Percentiles rank a stretch among this genome's conserved stretches.
These are phyloP conservation scores for Pseudorectes ferrugineus DNA, from an alignment of 2,113 vertebrate species.

Conservation along the genomic window DNA sequence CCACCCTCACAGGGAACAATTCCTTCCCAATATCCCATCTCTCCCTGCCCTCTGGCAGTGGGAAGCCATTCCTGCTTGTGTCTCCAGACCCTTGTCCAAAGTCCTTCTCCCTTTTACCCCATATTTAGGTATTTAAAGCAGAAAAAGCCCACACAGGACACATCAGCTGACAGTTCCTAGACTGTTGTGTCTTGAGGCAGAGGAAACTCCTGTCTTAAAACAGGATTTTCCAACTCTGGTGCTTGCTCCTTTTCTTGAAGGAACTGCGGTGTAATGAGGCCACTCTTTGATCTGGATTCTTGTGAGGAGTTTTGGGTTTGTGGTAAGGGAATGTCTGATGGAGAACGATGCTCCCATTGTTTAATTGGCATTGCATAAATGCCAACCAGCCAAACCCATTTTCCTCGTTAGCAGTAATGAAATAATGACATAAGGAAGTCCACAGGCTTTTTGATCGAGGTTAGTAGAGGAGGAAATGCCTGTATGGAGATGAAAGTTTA, in stretches of 20 bases:
- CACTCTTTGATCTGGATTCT: not conserved
- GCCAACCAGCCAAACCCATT: not conserved
- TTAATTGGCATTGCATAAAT: not conserved
- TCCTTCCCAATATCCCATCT: not conserved
- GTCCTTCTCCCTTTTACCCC: not conserved
- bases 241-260: not conserved
- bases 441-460: not conserved
- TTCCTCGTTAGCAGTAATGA: not conserved
- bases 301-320: not conserved
- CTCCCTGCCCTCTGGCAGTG: not conserved
- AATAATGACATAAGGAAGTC: not conserved
- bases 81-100: not conserved
- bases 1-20: rapidly evolving
- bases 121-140: not conserved
- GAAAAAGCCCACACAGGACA: not conserved
- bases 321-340: not conserved
- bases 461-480: not conserved
- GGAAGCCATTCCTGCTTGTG: not conserved
- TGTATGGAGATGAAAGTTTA: not conserved
- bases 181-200: not conserved
- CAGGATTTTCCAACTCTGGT: not conserved
- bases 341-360: not conserved
- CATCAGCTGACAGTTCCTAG: not conserved
- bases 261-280: not conserved
- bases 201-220: not conserved